Base-by-base conservation (phyloP, 2,888 invertebrate genomes). In the Agonopterix alstromeriana region DNA sequence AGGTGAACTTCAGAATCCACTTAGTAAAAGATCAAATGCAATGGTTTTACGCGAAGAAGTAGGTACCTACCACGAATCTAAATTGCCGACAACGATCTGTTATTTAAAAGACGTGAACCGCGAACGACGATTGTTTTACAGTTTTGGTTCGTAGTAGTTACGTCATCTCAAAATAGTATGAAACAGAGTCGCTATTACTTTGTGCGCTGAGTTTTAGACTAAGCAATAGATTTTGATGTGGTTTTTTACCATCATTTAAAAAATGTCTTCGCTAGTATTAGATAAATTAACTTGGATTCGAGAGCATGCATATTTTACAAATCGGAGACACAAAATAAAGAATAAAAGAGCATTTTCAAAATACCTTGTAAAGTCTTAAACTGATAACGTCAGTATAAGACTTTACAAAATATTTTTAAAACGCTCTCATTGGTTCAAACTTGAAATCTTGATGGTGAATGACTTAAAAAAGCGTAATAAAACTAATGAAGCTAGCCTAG, bases 121-220 rank as follows among this genome's bases (percentile, higher is more conserved):
- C 63, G 68, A 72, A 73, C 67, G 65, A 62, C 73, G 78, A 73
- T 75, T 68, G 79, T 77, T 81, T 83, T 82, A 81, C 84, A 82
- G 80, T 82, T 81, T 78, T 69, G 58, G 65, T 70, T 65, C 68
- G 73, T 65, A 73, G 67, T 61, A 54, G 74, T 85, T 84, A 76
- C 84, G 78, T 82, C 80, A 78, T 65, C 60, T 67, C 65, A 67
- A 63, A 27, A 5, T 5, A 27, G 27, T 27, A 27, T 27, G 27
- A 27, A 27, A 27, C 27, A 27, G 7, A 27, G 27, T 27, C 5
- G 27, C 5, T 27, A 7, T 27, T 27, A 0, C 27, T 27, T 17
- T 17, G 17, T 17, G 3, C 17, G 17, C 17, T 17, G 5, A 27
- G 27, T 5, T 27, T 7, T 27, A 27, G 7, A 27, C 27, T 27